Base-by-base conservation (phyloP, 2,888 invertebrate genomes). In the Ischnus inquisitorius region DNA sequence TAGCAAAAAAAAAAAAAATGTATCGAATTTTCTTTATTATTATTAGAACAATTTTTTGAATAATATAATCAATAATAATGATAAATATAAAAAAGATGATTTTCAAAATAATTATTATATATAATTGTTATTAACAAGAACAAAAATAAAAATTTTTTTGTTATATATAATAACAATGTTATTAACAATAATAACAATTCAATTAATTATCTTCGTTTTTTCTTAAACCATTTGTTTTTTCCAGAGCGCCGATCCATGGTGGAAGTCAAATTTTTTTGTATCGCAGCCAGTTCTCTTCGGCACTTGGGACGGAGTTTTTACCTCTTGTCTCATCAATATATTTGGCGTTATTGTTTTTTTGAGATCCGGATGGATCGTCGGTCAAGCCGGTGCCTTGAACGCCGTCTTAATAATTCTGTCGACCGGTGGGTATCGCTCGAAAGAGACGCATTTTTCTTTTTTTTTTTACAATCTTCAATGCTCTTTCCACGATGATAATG, bases 231-330 rank as follows among this genome's bases (percentile, higher is more conserved):
- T 72, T 51, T 28, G 5, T 12, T 34, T 60, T 65, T 60, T 79
- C 51, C 92, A 97, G 97, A 97, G 96, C 87, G 96, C 96, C 90
- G 96, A 96, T 87, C 97, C 98, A 71, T 99, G 98, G 98, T 99
- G 98, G 98, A 97, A 98, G 94, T 97, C 98, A 41, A 98, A 98
- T 92, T 98, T 99, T 94, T 98, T 99, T 93, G 97, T 99, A 94
- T 98, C 98, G 43, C 98, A 99, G 93, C 98, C 98, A 46, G 97
- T 99, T 75, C 94, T 99, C 72, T 99, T 99, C 94, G 99, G 99
- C 14, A 98, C 98, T 0, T 99, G 98, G 98, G 99, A 99, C 94
- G 99, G 99, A 86, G 99, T 99, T 6, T 99, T 99, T 93, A 98
- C 99, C 77, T 98, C 99, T 72, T 99, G 98, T 93, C 96, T 99